phyloP scores from a whole-genome alignment of 2,113 vertebrate species.

The Coryphaenoides rupestris region DNA sequence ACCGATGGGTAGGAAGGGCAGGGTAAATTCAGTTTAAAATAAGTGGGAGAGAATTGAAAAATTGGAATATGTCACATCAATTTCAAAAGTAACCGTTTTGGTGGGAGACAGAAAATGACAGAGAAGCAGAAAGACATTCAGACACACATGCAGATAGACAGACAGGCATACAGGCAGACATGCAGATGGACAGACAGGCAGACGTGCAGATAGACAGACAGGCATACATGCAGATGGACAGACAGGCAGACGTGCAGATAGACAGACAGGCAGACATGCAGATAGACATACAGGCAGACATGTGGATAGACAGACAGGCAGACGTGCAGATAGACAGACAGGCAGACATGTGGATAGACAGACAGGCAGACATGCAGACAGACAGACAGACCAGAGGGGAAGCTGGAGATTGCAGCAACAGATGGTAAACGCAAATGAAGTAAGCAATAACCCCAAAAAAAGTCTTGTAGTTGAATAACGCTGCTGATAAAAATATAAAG shows the following conservation, averaged over 20 bases:
- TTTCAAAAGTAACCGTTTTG: slow-evolving; percentile 48
- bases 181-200: no score
- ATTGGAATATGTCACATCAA: slow-evolving; percentile 56
- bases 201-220: no score
- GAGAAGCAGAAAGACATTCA: no score
- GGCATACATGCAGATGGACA: slow-evolving; percentile 1
- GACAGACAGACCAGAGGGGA: no score
- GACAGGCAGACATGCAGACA: not conserved
- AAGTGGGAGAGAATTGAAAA: slow-evolving; percentile 48
- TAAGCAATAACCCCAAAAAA: not conserved
- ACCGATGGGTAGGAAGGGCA: slow-evolving; percentile 18
- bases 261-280: no score
- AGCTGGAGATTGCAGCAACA: no score
- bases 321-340: not conserved
- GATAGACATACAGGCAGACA: not conserved
- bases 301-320: no score
- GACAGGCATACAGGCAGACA: no score
- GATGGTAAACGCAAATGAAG: not conserved
- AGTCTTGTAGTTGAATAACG: not conserved
- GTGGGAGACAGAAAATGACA: slow-evolving; percentile 30
- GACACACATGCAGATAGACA: no score
- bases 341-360: no score
- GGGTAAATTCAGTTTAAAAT: slow-evolving; percentile 45
- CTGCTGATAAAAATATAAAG: slow-evolving; percentile 13
- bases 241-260: not conserved